phyloP scores from a whole-genome alignment of 2,797 vertebrate species.

The Prunella strophiata region DNA sequence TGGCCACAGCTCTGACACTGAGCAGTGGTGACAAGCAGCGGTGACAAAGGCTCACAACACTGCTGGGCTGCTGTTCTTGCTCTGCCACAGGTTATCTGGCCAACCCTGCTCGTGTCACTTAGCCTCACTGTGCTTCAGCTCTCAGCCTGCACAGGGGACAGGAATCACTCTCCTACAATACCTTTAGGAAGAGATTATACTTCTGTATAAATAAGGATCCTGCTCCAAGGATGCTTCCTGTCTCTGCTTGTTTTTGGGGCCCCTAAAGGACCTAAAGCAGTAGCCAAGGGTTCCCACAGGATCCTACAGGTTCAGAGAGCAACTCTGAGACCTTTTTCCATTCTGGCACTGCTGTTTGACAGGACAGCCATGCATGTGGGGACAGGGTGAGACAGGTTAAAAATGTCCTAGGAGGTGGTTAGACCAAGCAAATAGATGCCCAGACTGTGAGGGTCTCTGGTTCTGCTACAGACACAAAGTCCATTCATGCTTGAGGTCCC shows the following conservation, averaged over 20 bases:
- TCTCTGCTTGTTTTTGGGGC: neutral
- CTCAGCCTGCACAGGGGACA: neutral
- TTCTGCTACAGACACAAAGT: neutral
- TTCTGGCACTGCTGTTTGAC: neutral
- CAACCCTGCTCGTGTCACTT: neutral
- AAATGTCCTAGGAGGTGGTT: neutral
- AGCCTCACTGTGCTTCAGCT: neutral
- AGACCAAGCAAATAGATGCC: neutral
- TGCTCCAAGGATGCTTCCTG: neutral
- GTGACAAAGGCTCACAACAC: neutral
- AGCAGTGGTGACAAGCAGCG: neutral
- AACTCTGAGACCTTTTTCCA: neutral
- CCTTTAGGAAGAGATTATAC: neutral
- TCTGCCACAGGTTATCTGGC: neutral
- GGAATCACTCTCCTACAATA: neutral
- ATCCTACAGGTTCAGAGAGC: neutral
- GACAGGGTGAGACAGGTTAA: neutral
- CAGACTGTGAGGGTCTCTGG: neutral
- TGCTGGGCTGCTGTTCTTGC: fast-evolving
- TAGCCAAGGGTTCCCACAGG: neutral
- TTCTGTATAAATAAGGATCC: neutral
- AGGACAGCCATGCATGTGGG: neutral
- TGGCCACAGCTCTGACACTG: neutral
- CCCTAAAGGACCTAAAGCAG: neutral
- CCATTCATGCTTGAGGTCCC: neutral